A percentile compares a stretch with the other conserved stretches of the same genome.
Conservation (phyloP, 2,797 vertebrate genomes). For the Bovichtus variegatus region DNA sequence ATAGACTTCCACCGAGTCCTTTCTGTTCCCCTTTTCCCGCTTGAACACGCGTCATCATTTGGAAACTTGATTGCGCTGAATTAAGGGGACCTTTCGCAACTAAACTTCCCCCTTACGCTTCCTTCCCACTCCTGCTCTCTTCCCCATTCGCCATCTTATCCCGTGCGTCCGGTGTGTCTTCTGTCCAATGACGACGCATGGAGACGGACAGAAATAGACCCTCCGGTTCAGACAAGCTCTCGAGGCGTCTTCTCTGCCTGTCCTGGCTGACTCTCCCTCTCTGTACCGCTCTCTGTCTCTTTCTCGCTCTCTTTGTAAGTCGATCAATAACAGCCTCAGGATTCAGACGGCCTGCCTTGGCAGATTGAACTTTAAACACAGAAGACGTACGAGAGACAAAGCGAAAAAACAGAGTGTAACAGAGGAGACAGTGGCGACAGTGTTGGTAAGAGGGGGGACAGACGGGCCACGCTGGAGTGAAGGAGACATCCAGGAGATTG, state of each 20-base stretch:
- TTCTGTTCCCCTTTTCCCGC: slow-evolving; percentile 28
- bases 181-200: slow-evolving; percentile 66
- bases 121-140: slow-evolving; percentile 34
- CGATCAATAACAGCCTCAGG: slow-evolving; percentile 77
- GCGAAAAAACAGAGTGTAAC: slow-evolving; percentile 33
- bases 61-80: slow-evolving; percentile 4
- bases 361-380: slow-evolving; percentile 73
- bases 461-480: slow-evolving; percentile 8
- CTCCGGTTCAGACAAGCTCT: slow-evolving; percentile 66
- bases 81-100: slow-evolving; percentile 40
- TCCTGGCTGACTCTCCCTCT: slow-evolving; percentile 41
- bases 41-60: neutral
- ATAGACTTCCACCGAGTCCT: slow-evolving; percentile 31
- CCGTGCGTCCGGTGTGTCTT: slow-evolving; percentile 43
- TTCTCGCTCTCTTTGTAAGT: slow-evolving; percentile 43
- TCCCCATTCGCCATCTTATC: slow-evolving; percentile 55
- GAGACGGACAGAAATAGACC: slow-evolving; percentile 74
- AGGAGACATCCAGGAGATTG: slow-evolving; percentile 36
- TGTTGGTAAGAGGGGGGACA: slow-evolving; percentile 15
- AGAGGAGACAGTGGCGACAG: slow-evolving; percentile 38
- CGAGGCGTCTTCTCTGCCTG: slow-evolving; percentile 44
- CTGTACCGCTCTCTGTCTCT: slow-evolving; percentile 9
- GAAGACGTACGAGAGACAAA: slow-evolving; percentile 33
- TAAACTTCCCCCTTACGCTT: slow-evolving; percentile 28
- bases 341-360: slow-evolving; percentile 62